Evolutionary conservation across 2,888 invertebrate genomes (phyloP), one percentile per base, ranked within the genome.

Genomic region (Ariolimax columbianus): DNA sequence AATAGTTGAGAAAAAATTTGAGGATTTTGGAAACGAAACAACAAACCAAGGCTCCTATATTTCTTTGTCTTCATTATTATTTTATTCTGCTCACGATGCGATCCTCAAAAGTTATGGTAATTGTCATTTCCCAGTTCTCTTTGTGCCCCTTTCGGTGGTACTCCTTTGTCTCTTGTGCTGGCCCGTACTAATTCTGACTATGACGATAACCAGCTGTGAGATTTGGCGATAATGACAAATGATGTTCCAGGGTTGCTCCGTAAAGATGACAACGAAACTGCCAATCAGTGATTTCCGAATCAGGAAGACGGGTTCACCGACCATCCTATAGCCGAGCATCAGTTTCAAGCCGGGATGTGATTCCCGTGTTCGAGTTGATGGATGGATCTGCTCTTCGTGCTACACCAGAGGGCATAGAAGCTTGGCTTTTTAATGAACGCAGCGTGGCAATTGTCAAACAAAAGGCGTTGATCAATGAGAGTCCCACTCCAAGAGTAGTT

Each of bases 401-500:
- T 30, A 9, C 19, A 38, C 68, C 68, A 26, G 43, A 47, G 43
- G n/a, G 30, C 43, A 30, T 2, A n/a, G 73, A 1, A n/a, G 9
- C 30, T 43, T 47, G 1, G 30, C 17, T n/a, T n/a, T n/a, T 43
- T 40, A 40, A 43, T 30, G n/a, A 73, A 43, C 43, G 17, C 73
- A 43, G 30, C 26, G 73, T 73, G 43, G 43, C 0, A 43, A 43
- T 30, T 43, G 73, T 73, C 73, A 73, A 73, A 73, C 73, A 73
- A 73, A 73, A n/a, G 43, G 26, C 30, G 30, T 3, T 47, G 43
- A 73, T 73, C 4, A 73, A 73, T 73, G 73, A 26, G 73, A 73
- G 30, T 2, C 6, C 72, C 17, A 26, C 40, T n/a, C 2, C 40
- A 0, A 26, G 17, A 11, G 30, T n/a, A 40, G 73, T 73, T 73